phyloP scores from a whole-genome alignment of 2,797 vertebrate genomes.

The Heteromormyrus szaboi region DNA sequence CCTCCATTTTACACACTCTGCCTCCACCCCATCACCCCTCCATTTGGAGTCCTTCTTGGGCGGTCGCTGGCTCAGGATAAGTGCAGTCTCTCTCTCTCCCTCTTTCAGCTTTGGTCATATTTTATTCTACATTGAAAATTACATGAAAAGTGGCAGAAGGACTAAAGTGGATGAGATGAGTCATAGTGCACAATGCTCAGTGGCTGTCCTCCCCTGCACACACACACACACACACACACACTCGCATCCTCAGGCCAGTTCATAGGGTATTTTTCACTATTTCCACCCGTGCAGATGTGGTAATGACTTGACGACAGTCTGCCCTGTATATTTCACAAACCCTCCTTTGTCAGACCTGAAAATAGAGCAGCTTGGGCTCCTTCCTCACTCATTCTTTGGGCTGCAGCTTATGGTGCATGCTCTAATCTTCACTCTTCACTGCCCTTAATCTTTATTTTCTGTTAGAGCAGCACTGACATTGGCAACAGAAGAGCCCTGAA shows the following conservation, averaged over 20 bases:
- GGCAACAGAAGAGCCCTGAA: background rate
- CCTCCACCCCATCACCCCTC: background rate
- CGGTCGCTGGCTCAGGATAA: background rate
- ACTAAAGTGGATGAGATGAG: background rate
- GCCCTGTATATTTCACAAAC: background rate
- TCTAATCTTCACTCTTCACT: background rate
- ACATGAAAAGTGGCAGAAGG: background rate
- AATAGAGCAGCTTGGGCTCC: background rate
- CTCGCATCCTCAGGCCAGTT: background rate
- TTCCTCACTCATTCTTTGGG: background rate
- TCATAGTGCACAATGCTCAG: background rate
- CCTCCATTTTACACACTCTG: background rate
- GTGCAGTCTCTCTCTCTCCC: background rate
- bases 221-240: background rate
- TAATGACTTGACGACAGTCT: background rate
- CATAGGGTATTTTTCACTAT: background rate
- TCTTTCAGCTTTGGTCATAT: background rate
- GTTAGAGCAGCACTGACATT: background rate
- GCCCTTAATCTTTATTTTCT: background rate
- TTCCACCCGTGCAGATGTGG: background rate
- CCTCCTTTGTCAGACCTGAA: background rate
- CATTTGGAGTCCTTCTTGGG: background rate
- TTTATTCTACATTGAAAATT: slow-evolving; percentile 10
- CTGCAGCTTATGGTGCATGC: background rate
- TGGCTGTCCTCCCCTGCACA: background rate